Percentiles rank a stretch among this genome's conserved stretches.
phyloP scores from a whole-genome alignment of 2,888 invertebrate genomes.

The Eretmocerus hayati region DNA sequence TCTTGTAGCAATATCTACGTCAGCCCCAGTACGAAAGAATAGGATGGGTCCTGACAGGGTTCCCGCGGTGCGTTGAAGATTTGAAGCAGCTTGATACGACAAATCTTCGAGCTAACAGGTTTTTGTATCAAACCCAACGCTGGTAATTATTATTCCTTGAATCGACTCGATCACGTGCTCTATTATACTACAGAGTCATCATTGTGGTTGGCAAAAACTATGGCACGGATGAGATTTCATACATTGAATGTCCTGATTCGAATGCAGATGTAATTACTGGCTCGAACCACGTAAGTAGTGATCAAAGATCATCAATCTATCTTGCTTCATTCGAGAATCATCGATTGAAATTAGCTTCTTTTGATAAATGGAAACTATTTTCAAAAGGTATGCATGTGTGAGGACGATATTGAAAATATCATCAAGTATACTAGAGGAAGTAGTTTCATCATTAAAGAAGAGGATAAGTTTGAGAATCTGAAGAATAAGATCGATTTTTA shows the following conservation, averaged over 20 bases:
- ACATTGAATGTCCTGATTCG: neutral
- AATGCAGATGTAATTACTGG: too few relatives aligned
- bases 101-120: conserved; percentile 61
- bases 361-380: neutral
- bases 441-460: conserved; percentile 27
- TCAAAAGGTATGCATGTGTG: neutral
- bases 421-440: conserved; percentile 32
- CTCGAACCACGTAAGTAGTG: too few relatives aligned
- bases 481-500: conserved; percentile 31
- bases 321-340: too few relatives aligned
- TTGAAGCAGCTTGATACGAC: conserved; percentile 55
- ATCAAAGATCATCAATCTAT: too few relatives aligned
- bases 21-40: conserved; percentile 53
- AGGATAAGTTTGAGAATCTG: conserved; percentile 24
- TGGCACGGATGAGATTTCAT: too few relatives aligned
- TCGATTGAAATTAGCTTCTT: too few relatives aligned
- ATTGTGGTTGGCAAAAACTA: too few relatives aligned
- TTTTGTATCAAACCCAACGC: conserved; percentile 5
- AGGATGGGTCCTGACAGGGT: conserved; percentile 61
- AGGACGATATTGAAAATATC: conserved; percentile 21
- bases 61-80: conserved; percentile 53
- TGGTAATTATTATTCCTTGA: conserved; percentile 15
- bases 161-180: conserved; percentile 22
- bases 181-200: conserved; percentile 6
- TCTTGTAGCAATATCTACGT: conserved; percentile 43